phyloP scores from a whole-genome alignment of 2,888 invertebrate genomes.

The Thyatira batis region DNA sequence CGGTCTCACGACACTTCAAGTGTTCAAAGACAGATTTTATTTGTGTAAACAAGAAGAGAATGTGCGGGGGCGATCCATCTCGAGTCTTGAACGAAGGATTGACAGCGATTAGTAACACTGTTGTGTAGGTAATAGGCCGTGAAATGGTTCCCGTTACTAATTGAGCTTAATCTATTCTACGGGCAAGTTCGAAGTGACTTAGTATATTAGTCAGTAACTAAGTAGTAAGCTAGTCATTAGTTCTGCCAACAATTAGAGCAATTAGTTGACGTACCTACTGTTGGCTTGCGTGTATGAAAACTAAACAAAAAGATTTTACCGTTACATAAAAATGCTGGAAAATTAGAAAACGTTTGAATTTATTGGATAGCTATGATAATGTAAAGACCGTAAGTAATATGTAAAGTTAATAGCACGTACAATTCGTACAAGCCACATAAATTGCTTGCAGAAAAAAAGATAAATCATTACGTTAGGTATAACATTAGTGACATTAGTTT shows the following conservation, averaged over 20 bases:
- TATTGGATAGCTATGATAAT: no score
- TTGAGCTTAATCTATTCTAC: slow-evolving; percentile 51
- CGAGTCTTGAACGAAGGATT: slow-evolving; percentile 29
- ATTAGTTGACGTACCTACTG: not conserved
- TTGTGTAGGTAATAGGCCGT: slow-evolving; percentile 43
- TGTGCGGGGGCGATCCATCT: slow-evolving; percentile 59
- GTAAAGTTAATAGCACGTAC: no score
- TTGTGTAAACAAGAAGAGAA: slow-evolving; percentile 27
- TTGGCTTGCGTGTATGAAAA: no score
- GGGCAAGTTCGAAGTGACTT: not conserved
- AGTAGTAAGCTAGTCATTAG: not conserved
- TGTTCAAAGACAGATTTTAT: not conserved
- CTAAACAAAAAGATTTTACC: no score
- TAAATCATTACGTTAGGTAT: no score
- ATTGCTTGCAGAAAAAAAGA: no score
- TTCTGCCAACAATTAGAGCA: not conserved
- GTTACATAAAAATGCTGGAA: no score
- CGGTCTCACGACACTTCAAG: slow-evolving; percentile 8
- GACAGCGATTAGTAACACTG: slow-evolving; percentile 44
- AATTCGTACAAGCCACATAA: no score
- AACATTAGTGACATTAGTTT: no score
- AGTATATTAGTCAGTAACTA: not conserved
- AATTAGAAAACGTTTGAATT: no score
- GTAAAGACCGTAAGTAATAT: no score
- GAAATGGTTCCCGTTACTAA: slow-evolving; percentile 53